phyloP scores from a whole-genome alignment of 2,797 vertebrate species.

The Siniperca obscura region DNA sequence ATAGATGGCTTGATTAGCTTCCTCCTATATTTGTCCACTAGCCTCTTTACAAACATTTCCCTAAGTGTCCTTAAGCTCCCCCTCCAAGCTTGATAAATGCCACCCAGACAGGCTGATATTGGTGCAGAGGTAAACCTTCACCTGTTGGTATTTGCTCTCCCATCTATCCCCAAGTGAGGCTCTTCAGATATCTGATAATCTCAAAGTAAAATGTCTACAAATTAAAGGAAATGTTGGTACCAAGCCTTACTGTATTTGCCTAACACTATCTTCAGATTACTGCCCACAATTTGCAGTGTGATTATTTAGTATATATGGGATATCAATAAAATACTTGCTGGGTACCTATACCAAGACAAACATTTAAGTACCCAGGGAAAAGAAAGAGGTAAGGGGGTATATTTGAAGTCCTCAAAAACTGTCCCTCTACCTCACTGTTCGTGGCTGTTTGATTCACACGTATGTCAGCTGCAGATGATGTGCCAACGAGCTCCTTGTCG shows the following conservation, averaged over 20 bases:
- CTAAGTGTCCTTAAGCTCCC: conserved; percentile 60
- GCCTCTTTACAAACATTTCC: conserved; percentile 67
- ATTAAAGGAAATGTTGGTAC: neutral
- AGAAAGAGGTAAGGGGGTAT: neutral
- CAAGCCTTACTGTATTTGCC: conserved; percentile 5
- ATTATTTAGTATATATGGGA: neutral
- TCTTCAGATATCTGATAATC: conserved; percentile 42
- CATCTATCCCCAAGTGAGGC: conserved; percentile 46
- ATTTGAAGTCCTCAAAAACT: neutral
- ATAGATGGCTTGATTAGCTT: conserved; percentile 67
- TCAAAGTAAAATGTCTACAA: conserved; percentile 38
- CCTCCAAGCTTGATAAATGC: conserved; percentile 74
- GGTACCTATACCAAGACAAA: neutral
- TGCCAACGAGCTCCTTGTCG: conserved; percentile 22
- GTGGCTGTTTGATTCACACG: conserved; percentile 15
- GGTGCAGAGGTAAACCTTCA: conserved; percentile 70
- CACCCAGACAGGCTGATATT: conserved; percentile 63
- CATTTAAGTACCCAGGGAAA: neutral
- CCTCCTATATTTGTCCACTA: conserved; percentile 68
- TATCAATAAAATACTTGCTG: neutral
- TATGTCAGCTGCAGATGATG: conserved; percentile 11
- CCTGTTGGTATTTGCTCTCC: conserved; percentile 76
- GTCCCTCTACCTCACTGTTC: neutral
- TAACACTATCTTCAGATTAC: neutral
- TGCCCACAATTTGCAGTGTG: neutral